Percentiles rank a stretch among this genome's conserved stretches.
These are phyloP conservation scores for Cephalopholis sonnerati DNA, from an alignment of 2,113 vertebrate species.

Conservation along the genomic window DNA sequence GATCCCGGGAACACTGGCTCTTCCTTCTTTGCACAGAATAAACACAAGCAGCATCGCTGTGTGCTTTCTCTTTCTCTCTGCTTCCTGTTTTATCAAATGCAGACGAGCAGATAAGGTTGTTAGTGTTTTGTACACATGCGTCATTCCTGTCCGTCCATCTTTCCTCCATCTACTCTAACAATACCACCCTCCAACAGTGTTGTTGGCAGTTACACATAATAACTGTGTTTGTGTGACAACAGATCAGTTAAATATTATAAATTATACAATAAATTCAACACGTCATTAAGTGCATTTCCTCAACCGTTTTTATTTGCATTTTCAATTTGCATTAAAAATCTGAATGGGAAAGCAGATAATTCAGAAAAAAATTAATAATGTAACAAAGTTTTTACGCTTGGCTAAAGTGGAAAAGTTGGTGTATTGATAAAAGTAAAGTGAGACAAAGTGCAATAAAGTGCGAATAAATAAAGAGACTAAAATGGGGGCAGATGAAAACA, in stretches of 20 bases:
- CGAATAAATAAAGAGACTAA: too few species aligned
- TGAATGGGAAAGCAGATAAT: background rate
- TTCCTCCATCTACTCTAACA: background rate
- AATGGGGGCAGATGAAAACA: too few species aligned
- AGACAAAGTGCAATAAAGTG: too few species aligned
- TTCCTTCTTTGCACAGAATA: slow-evolving; percentile 57
- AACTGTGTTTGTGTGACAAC: background rate
- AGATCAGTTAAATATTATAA: background rate
- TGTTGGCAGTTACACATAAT: background rate
- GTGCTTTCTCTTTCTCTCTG: slow-evolving; percentile 22
- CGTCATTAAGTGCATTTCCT: background rate
- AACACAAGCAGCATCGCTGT: slow-evolving; percentile 48
- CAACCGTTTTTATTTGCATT: background rate
- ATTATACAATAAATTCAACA: background rate
- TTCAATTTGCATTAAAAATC: background rate
- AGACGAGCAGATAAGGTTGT: slow-evolving; percentile 47
- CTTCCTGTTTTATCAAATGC: slow-evolving; percentile 35
- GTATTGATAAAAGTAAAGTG: too few species aligned
- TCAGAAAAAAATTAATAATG: too few species aligned
- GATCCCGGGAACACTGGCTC: slow-evolving; percentile 66
- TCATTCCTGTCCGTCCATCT: slow-evolving; percentile 16
- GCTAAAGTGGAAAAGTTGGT: too few species aligned
- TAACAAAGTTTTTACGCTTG: too few species aligned
- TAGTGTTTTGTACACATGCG: background rate
- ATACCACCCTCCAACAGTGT: background rate